A percentile compares a stretch with the other conserved stretches of the same genome.
phyloP scores from a whole-genome alignment of 2,113 vertebrate genomes.

The Procavia capensis region DNA sequence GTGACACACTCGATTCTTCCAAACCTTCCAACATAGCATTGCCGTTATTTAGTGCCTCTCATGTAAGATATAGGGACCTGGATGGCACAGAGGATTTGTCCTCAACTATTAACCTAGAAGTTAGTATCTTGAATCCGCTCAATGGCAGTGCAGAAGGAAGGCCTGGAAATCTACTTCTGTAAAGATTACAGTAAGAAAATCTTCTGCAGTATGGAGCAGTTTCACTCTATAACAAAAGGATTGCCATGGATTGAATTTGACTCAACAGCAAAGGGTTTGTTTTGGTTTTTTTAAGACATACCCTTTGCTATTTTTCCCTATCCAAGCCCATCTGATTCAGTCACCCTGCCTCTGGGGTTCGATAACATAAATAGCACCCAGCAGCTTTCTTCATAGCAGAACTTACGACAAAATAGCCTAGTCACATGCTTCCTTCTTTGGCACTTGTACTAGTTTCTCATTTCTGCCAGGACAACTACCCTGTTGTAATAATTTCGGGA shows the following conservation, averaged over 20 bases:
- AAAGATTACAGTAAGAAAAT: too few species aligned
- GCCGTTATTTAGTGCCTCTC: neutral
- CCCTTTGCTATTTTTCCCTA: neutral
- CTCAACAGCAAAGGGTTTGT: too few species aligned
- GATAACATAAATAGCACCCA: neutral
- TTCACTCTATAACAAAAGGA: too few species aligned
- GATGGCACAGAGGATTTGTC: too few species aligned
- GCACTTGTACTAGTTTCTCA: neutral
- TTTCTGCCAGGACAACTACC: neutral
- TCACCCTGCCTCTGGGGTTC: neutral
- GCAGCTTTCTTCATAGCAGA: neutral
- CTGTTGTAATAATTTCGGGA: neutral
- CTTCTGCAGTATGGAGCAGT: too few species aligned
- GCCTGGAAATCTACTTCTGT: too few species aligned
- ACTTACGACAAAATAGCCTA: neutral
- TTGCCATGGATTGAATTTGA: too few species aligned
- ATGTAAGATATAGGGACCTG: neutral
- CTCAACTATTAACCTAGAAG: too few species aligned
- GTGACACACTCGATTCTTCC: neutral
- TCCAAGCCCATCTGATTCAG: neutral
- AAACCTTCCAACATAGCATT: neutral
- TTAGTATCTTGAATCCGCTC: too few species aligned
- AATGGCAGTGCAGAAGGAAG: too few species aligned
- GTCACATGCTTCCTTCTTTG: neutral
- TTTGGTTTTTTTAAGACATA: too few species aligned